phyloP scores from a whole-genome alignment of 1,140 invertebrate species.

The Halotydeus destructor region DNA sequence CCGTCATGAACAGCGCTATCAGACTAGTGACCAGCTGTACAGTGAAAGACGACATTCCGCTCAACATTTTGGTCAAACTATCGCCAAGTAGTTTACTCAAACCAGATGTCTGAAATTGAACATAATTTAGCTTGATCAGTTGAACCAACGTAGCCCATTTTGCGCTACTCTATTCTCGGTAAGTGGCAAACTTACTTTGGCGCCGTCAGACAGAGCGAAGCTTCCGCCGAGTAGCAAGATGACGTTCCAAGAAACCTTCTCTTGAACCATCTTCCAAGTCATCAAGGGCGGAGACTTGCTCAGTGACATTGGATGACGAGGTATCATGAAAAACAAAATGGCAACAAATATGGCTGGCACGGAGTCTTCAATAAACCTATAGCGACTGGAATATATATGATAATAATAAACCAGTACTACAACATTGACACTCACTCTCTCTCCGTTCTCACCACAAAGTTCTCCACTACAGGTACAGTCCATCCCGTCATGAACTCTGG shows the following conservation, averaged over 20 bases:
- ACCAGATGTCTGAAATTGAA: neutral
- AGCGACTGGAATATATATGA: neutral
- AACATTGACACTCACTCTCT: too few species aligned
- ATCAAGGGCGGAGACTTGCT: constrained; percentile 14
- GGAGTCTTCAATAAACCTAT: neutral
- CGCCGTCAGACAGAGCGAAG: constrained; percentile 23
- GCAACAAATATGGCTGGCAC: constrained; percentile 45
- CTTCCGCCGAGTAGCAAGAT: constrained; percentile 25
- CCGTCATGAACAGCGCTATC: constrained; percentile 20
- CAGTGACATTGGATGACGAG: constrained; percentile 34
- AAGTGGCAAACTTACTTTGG: constrained; percentile 17
- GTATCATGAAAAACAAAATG: constrained; percentile 53
- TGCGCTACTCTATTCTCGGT: neutral
- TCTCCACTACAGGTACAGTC: constrained; percentile 25
- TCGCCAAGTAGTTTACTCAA: neutral
- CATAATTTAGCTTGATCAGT: neutral
- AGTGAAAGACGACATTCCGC: neutral
- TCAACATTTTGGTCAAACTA: neutral
- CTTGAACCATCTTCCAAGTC: constrained; percentile 21
- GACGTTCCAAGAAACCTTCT: constrained; percentile 25
- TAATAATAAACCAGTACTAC: too few species aligned
- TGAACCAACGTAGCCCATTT: neutral
- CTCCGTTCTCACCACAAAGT: too few species aligned
- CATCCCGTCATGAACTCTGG: constrained; percentile 63
- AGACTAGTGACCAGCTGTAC: neutral